Conservation (phyloP, 2,888 invertebrate species). For the Lasioglossum zephyrum region DNA sequence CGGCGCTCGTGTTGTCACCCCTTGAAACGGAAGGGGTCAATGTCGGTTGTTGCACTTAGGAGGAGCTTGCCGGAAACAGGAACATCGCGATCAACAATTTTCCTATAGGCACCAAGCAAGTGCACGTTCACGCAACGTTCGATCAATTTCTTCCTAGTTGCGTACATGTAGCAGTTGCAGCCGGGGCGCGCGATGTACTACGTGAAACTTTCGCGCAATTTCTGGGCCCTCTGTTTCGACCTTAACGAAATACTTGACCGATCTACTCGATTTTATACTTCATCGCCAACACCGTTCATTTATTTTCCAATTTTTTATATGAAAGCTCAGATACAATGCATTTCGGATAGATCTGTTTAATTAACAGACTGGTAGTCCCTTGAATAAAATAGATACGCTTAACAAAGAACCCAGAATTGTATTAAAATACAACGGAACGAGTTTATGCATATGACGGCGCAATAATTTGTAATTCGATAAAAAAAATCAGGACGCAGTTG, state of each 20-base stretch:
- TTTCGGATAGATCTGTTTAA: too few relatives aligned
- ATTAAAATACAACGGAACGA: too few relatives aligned
- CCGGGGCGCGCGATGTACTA: neutral
- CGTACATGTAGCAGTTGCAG: neutral
- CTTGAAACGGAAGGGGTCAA: conserved; percentile 14
- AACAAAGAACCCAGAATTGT: too few relatives aligned
- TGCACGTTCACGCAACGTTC: neutral
- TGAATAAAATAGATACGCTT: too few relatives aligned
- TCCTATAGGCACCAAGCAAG: neutral
- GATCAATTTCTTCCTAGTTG: conserved; percentile 7
- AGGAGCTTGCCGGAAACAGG: conserved; percentile 15
- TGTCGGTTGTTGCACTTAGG: conserved; percentile 37
- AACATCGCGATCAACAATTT: conserved; percentile 16
- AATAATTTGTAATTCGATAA: neutral
- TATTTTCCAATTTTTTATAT: neutral
- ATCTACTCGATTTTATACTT: neutral
- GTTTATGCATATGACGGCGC: neutral
- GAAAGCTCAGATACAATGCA: too few relatives aligned
- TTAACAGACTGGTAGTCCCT: too few relatives aligned
- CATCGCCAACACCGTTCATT: neutral
- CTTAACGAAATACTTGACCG: neutral
- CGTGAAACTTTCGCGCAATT: neutral
- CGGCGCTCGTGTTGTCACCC: neutral
- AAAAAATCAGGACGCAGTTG: neutral
- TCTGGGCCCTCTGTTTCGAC: neutral